Conservation (phyloP, 2,113 vertebrate species). For the Eubucco bourcierii region DNA sequence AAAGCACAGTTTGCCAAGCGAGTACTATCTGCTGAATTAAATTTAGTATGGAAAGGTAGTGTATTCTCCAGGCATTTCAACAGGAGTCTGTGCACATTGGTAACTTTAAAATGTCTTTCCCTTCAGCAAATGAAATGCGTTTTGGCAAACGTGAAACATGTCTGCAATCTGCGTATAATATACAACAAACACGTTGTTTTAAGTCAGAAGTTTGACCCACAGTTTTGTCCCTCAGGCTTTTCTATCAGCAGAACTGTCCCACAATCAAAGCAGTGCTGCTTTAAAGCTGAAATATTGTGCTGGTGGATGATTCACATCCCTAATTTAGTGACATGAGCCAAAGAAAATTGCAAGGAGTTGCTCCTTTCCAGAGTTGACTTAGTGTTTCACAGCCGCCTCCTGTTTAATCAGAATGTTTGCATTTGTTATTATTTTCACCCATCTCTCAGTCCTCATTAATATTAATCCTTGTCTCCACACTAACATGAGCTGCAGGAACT, state of each 20-base stretch:
- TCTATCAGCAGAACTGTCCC: not conserved
- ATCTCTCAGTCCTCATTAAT: not conserved
- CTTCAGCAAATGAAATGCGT: not conserved
- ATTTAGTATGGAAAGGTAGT: not conserved
- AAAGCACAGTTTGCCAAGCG: not conserved
- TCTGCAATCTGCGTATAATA: not conserved
- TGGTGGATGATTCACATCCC: not conserved
- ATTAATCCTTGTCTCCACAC: not conserved
- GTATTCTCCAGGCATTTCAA: not conserved
- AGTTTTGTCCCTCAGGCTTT: not conserved
- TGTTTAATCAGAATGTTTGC: slow-evolving; percentile 30
- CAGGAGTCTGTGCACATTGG: not conserved
- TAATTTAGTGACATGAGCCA: not conserved
- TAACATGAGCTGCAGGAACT: not conserved
- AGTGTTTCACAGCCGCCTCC: not conserved
- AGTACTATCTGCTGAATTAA: not conserved
- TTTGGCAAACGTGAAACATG: not conserved
- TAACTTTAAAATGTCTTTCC: not conserved
- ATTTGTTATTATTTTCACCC: slow-evolving; percentile 41
- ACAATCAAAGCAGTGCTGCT: not conserved
- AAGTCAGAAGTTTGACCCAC: not conserved
- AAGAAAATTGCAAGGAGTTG: not conserved
- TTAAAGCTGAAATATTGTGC: not conserved
- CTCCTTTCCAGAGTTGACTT: not conserved
- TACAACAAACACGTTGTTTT: not conserved